A percentile compares a stretch with the other conserved stretches of the same genome.
These are phyloP conservation scores for Argentina silus DNA, from an alignment of 2,797 vertebrate species.

Conservation along the genomic window DNA sequence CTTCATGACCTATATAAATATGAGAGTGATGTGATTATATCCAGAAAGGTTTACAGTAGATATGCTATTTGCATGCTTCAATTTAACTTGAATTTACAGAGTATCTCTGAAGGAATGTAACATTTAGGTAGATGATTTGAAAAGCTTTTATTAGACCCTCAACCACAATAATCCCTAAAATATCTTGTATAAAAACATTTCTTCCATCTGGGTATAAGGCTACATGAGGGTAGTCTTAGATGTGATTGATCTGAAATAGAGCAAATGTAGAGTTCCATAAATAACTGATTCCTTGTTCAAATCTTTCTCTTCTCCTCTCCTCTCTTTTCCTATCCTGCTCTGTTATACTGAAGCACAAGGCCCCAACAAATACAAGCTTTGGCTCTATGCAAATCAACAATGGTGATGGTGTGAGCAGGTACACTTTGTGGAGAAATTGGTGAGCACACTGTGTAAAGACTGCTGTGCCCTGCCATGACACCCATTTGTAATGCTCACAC, in stretches of 20 bases:
- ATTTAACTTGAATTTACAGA: no score
- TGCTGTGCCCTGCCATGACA: constrained; percentile 55
- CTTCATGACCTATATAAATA: no score
- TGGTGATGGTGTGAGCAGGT: constrained; percentile 58
- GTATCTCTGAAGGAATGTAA: no score
- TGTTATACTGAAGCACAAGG: neutral
- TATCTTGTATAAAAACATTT: neutral
- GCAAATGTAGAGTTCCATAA: no score
- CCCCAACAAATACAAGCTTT: constrained; percentile 21
- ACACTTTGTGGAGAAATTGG: neutral
- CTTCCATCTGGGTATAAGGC: no score
- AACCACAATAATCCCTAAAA: neutral
- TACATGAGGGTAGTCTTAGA: no score
- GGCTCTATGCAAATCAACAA: constrained; percentile 66
- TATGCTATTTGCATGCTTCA: no score
- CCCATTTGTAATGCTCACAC: constrained; percentile 63
- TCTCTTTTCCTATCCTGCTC: neutral
- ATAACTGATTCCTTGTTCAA: no score
- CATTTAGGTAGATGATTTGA: no score
- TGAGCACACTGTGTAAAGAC: constrained; percentile 33
- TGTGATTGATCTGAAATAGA: no score
- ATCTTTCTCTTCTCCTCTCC: constrained; percentile 16
- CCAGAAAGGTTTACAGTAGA: no score
- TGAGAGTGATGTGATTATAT: no score
- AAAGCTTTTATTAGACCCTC: neutral